These are phyloP conservation scores for Halictus ligatus DNA, from an alignment of 2,888 invertebrate species.

Conservation along the genomic window DNA sequence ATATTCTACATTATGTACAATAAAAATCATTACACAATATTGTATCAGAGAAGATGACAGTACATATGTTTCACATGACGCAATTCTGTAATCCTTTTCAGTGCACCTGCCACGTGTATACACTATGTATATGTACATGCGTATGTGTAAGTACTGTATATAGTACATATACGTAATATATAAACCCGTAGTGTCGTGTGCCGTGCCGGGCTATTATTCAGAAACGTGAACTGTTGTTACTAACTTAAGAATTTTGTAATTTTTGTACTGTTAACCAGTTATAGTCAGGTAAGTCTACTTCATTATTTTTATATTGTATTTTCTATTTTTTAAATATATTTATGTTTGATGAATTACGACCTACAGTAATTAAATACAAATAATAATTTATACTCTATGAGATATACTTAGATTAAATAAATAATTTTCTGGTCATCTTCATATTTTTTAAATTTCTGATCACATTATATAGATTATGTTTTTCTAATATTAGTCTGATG, in stretches of 20 bases:
- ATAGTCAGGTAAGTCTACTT: neutral
- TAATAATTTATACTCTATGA: neutral
- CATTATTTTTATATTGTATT: neutral
- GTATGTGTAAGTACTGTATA: neutral
- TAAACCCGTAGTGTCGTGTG: neutral
- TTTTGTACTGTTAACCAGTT: neutral
- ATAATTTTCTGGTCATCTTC: neutral
- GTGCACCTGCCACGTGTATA: neutral
- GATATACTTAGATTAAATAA: neutral
- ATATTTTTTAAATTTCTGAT: neutral
- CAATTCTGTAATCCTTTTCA: neutral
- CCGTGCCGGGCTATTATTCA: neutral
- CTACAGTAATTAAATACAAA: neutral
- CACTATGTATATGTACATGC: too few species aligned
- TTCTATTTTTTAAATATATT: neutral
- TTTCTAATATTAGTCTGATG: neutral
- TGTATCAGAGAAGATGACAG: neutral
- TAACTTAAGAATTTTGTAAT: neutral
- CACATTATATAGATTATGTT: neutral
- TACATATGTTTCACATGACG: neutral
- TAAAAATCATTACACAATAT: neutral
- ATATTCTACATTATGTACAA: neutral
- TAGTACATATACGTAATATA: neutral
- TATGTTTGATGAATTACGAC: neutral
- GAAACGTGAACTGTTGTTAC: neutral